Conservation (phyloP, 1,140 invertebrate species). For the Agraylea sexmaculata region DNA sequence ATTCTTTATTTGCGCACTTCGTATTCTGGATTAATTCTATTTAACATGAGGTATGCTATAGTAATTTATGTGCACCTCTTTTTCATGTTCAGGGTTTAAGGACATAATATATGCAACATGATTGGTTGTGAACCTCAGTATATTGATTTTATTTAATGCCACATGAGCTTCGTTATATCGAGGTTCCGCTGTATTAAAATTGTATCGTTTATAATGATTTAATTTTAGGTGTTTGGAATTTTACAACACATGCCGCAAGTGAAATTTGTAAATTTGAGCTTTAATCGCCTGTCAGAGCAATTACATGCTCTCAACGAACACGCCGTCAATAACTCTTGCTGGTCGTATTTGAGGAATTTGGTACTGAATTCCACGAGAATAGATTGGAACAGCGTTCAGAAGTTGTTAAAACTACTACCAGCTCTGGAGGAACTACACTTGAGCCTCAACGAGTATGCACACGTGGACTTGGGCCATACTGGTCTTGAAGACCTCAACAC, state of each 20-base stretch:
- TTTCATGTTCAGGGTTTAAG: too few species aligned
- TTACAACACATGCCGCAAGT: constrained; percentile 75
- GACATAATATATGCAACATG: too few species aligned
- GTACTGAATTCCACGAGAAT: constrained; percentile 79
- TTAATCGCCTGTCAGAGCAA: constrained; percentile 65
- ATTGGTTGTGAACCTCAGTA: too few species aligned
- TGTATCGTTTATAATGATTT: constrained; percentile 15
- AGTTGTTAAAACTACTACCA: constrained; percentile 59
- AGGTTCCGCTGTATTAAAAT: too few species aligned
- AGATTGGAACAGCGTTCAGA: constrained; percentile 70
- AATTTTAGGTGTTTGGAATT: constrained; percentile 66
- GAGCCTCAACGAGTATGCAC: constrained; percentile 74
- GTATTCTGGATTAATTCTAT: too few species aligned
- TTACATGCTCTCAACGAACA: constrained; percentile 40
- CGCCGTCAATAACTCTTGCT: constrained; percentile 36
- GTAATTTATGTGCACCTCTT: too few species aligned
- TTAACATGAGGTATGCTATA: too few species aligned
- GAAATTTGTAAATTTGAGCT: constrained; percentile 82
- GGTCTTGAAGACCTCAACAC: not conserved
- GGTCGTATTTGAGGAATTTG: constrained; percentile 57
- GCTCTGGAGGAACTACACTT: constrained; percentile 81
- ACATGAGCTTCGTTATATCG: too few species aligned
- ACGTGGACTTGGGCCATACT: constrained; percentile 43
- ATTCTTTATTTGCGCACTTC: too few species aligned
- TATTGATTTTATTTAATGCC: too few species aligned